Percentiles rank a stretch among this genome's conserved stretches.
phyloP scores from a whole-genome alignment of 2,113 vertebrate genomes.

The Peromyscus californicus region DNA sequence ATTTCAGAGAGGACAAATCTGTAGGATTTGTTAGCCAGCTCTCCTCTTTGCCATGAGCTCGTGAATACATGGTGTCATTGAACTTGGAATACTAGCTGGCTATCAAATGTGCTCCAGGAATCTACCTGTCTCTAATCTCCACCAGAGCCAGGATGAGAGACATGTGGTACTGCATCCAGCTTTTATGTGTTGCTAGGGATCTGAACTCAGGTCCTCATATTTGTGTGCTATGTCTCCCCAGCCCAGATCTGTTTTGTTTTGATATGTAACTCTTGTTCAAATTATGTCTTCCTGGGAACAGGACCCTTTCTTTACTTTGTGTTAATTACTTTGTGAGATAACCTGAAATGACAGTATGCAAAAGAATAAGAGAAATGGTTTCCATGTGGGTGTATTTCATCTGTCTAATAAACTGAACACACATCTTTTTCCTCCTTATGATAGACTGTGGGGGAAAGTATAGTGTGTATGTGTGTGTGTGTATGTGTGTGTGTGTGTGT shows the following conservation, averaged over 20 bases:
- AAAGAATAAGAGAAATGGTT: background rate
- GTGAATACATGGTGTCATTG: background rate
- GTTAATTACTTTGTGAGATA: background rate
- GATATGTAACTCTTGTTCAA: background rate
- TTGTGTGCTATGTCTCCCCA: too few species aligned
- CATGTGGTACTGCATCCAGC: background rate
- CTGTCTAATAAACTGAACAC: background rate
- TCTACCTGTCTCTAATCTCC: background rate
- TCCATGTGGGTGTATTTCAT: background rate
- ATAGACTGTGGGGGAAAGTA: background rate
- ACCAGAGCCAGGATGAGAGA: background rate
- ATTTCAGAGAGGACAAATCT: background rate
- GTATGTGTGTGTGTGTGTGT: too few species aligned
- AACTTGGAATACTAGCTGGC: background rate
- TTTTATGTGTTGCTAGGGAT: background rate
- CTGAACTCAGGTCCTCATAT: background rate
- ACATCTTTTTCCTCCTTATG: background rate
- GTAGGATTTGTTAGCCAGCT: background rate
- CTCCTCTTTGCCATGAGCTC: background rate
- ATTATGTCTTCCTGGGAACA: background rate
- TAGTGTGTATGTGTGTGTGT: background rate
- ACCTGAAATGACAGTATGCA: background rate
- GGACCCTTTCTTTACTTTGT: background rate
- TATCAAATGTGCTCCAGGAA: background rate
- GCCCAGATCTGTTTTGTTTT: background rate